Percentiles rank a stretch among this genome's conserved stretches.
phyloP scores from a whole-genome alignment of 2,888 invertebrate genomes.

The Eristalis pertinax region DNA sequence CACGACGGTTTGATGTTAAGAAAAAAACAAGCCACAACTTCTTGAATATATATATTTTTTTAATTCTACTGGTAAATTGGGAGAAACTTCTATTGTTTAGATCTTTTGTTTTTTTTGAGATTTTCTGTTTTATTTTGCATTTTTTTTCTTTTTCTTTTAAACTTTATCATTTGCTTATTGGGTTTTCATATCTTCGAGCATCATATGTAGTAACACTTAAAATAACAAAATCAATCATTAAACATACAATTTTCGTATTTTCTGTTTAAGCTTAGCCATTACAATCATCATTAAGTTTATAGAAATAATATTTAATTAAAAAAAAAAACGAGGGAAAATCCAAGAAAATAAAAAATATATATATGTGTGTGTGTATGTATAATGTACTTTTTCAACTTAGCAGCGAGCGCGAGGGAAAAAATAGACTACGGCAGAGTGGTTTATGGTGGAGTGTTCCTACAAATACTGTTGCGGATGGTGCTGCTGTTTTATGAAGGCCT shows the following conservation, averaged over 20 bases:
- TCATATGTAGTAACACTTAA: conserved; percentile 65
- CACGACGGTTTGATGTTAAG: not conserved
- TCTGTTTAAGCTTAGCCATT: conserved; percentile 64
- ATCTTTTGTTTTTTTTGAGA: conserved; percentile 32
- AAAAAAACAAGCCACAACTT: conserved; percentile 4
- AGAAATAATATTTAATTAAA: conserved; percentile 55
- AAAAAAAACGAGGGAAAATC: conserved; percentile 29
- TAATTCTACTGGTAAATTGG: conserved; percentile 70
- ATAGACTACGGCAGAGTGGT: conserved; percentile 46
- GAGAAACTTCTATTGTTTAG: conserved; percentile 61
- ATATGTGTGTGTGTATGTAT: conserved; percentile 64
- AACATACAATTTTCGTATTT: conserved; percentile 65
- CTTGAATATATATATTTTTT: conserved; percentile 66
- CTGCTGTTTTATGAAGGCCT: conserved; percentile 81
- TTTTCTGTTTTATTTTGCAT: conserved; percentile 29
- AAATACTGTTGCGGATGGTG: conserved; percentile 72
- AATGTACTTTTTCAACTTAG: conserved; percentile 59
- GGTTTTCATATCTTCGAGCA: conserved; percentile 63
- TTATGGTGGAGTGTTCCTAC: conserved; percentile 54
- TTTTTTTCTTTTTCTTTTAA: conserved; percentile 15
- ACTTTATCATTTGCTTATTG: conserved; percentile 40
- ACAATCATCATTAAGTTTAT: conserved; percentile 35
- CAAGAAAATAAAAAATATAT: conserved; percentile 49
- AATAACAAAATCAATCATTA: conserved; percentile 63
- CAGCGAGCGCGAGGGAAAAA: conserved; percentile 45